Evolutionary conservation across 2,797 vertebrate genomes (phyloP).

Genomic region (Pipistrellus pygmaeus): DNA sequence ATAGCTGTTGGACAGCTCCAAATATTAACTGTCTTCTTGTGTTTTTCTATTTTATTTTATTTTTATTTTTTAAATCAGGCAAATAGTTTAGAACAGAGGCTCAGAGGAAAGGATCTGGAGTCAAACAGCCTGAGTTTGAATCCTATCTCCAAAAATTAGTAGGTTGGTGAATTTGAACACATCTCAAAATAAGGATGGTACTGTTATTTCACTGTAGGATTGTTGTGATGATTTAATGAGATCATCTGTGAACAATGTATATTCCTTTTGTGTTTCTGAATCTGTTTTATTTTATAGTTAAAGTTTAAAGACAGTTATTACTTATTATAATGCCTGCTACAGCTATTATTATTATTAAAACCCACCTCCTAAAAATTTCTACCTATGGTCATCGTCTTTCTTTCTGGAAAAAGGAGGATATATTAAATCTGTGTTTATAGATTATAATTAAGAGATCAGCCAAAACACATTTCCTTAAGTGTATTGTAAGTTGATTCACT

Average conservation of each 20-base stretch:
- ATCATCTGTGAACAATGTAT: not conserved
- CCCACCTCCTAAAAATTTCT: not conserved
- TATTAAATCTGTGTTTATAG: not conserved
- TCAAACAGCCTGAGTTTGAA: constrained; percentile 29
- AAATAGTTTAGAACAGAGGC: not conserved
- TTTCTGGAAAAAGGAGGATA: not conserved
- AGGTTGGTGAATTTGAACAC: not conserved
- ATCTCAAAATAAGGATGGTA: not conserved
- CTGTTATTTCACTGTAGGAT: not conserved
- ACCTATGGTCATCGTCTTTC: not conserved
- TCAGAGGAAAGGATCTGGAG: not conserved
- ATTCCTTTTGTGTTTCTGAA: constrained; percentile 16
- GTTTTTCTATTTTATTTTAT: not conserved
- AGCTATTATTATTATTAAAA: constrained; percentile 22
- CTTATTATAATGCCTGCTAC: not conserved
- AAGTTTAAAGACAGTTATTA: not conserved
- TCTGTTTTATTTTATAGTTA: constrained; percentile 36
- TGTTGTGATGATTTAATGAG: not conserved
- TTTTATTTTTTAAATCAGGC: not conserved
- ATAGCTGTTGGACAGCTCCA: constrained; percentile 70
- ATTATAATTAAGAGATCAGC: constrained; percentile 13
- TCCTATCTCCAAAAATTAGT: not conserved
- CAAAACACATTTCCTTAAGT: constrained; percentile 37
- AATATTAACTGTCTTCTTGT: not conserved
- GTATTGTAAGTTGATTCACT: not conserved